Evolutionary conservation across 2,888 invertebrate species (phyloP).

Genomic region (Conchocele bisecta): DNA sequence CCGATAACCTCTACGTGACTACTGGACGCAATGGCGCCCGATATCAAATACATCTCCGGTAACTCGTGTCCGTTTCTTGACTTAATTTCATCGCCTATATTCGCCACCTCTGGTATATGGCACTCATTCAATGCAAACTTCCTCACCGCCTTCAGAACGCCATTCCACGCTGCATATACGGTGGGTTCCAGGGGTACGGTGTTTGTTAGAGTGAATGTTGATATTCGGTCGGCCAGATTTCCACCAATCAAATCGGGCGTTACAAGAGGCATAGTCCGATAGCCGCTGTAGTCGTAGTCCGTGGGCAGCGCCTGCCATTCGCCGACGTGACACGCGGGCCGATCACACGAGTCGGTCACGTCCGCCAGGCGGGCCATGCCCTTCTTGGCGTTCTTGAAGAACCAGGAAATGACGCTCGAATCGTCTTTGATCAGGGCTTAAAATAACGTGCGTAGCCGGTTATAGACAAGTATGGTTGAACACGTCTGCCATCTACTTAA

Average conservation of each 20-base stretch:
- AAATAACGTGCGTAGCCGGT: too few relatives aligned
- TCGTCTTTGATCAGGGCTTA: slow-evolving; percentile 68
- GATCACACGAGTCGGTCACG: slow-evolving; percentile 43
- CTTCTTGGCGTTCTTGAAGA: slow-evolving; percentile 61
- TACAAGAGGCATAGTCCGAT: slow-evolving; percentile 65
- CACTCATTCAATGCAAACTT: slow-evolving; percentile 69
- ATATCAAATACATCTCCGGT: slow-evolving; percentile 57
- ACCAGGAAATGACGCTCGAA: slow-evolving; percentile 61
- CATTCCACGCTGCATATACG: slow-evolving; percentile 69
- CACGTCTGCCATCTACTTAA: too few relatives aligned
- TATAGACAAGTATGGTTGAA: too few relatives aligned
- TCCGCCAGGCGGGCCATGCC: slow-evolving; percentile 58
- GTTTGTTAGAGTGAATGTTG: slow-evolving; percentile 74
- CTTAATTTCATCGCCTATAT: slow-evolving; percentile 24
- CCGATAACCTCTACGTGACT: slow-evolving; percentile 66
- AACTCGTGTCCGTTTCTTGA: slow-evolving; percentile 50
- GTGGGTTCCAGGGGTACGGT: slow-evolving; percentile 70
- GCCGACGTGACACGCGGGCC: slow-evolving; percentile 62
- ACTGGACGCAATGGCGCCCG: slow-evolving; percentile 60
- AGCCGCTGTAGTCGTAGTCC: slow-evolving; percentile 65
- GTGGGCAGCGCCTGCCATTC: slow-evolving; percentile 63
- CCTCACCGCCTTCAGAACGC: slow-evolving; percentile 57
- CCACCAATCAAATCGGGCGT: slow-evolving; percentile 69
- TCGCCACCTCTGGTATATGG: slow-evolving; percentile 57
- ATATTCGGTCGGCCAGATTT: slow-evolving; percentile 58